Evolutionary conservation across 2,888 invertebrate genomes (phyloP).

Genomic region (Troides aeacus): DNA sequence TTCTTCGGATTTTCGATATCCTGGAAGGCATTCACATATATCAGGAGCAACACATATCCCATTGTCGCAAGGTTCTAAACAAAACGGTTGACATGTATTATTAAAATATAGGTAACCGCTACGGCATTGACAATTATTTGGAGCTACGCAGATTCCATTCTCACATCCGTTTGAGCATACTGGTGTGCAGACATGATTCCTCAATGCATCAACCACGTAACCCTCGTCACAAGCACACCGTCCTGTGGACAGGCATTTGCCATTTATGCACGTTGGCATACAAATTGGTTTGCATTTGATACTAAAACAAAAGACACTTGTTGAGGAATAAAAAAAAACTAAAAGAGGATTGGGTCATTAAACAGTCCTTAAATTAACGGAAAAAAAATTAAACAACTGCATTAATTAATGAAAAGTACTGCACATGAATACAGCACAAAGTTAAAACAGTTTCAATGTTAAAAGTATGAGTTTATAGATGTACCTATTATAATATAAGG

Average conservation of each 20-base stretch:
- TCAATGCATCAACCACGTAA: constrained; percentile 25
- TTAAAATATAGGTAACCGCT: constrained; percentile 44
- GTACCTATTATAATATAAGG: not conserved
- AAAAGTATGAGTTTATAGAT: not conserved
- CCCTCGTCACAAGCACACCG: constrained; percentile 41
- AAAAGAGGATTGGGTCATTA: too few relatives aligned
- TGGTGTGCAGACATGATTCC: constrained; percentile 33
- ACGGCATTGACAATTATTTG: constrained; percentile 49
- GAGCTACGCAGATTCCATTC: constrained; percentile 46
- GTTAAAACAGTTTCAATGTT: too few relatives aligned
- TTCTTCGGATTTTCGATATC: constrained; percentile 47
- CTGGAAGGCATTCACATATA: constrained; percentile 64
- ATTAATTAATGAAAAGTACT: too few relatives aligned
- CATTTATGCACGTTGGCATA: constrained; percentile 44
- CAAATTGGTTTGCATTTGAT: constrained; percentile 47
- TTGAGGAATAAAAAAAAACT: not conserved
- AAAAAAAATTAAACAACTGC: too few relatives aligned
- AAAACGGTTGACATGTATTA: constrained; percentile 49
- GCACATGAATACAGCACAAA: too few relatives aligned
- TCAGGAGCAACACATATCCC: constrained; percentile 72
- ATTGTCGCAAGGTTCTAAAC: constrained; percentile 69
- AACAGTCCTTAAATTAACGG: too few relatives aligned
- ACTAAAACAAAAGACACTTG: constrained; percentile 29
- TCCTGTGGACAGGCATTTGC: constrained; percentile 41
- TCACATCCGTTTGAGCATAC: constrained; percentile 34